Conservation (phyloP, 2,888 invertebrate genomes). For the Cancer borealis region DNA sequence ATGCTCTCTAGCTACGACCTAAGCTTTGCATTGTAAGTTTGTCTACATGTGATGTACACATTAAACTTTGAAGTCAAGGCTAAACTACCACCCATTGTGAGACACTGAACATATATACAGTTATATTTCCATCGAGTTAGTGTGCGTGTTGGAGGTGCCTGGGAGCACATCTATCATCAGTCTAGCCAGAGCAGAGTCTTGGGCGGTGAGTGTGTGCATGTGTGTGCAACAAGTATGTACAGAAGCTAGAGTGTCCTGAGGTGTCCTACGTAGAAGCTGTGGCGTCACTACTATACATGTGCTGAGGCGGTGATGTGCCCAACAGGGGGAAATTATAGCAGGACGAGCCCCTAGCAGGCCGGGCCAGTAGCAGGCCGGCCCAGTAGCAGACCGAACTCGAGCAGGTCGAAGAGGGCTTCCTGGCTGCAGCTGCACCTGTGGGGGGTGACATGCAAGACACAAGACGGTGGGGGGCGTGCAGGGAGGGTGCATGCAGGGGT, state of each 20-base stretch:
- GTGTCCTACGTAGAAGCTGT: conserved; percentile 68
- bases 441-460: not conserved
- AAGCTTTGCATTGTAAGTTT: not conserved
- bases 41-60: not conserved
- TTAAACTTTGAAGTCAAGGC: not conserved
- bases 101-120: conserved; percentile 6
- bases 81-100: not conserved
- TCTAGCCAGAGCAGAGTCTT: conserved; percentile 7
- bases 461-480: not conserved
- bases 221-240: conserved; percentile 54
- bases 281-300: conserved; percentile 64
- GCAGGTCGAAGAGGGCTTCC: conserved; percentile 14
- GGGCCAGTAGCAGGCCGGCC: conserved; percentile 47
- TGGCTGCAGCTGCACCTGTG: conserved; percentile 44
- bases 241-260: conserved; percentile 42
- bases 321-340: conserved; percentile 17
- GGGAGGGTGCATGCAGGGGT: conserved; percentile 52
- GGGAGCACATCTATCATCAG: conserved; percentile 45
- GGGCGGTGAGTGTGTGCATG: conserved; percentile 38
- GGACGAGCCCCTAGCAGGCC: conserved; percentile 37
- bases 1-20: conserved; percentile 17
- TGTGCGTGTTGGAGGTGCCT: not conserved
- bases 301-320: conserved; percentile 60
- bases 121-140: conserved; percentile 2
- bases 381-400: not conserved